Conservation (phyloP, 2,888 invertebrate species). For the Smittia aterrima region DNA sequence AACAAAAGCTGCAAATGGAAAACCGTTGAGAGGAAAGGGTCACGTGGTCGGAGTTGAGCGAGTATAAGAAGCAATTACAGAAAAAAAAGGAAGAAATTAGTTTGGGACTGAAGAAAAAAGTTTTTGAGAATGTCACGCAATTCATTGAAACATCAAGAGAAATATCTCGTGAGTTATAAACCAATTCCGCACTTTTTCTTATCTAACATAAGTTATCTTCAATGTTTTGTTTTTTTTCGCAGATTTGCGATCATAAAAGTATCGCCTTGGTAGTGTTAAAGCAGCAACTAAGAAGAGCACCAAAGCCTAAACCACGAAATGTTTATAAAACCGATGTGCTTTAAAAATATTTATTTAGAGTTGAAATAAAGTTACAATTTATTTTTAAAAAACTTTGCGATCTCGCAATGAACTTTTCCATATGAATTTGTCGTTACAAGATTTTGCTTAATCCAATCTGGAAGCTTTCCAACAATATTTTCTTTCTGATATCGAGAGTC, state of each 20-base stretch:
- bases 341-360: neutral
- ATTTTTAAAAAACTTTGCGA: neutral
- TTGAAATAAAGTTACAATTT: neutral
- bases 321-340: constrained; percentile 48
- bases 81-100: constrained; percentile 86
- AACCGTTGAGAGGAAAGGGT: constrained; percentile 83
- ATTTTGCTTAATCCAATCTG: constrained; percentile 75
- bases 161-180: constrained; percentile 70
- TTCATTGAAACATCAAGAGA: constrained; percentile 98
- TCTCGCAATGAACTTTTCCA: neutral
- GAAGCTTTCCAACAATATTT: constrained; percentile 69
- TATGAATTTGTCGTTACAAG: neutral
- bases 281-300: constrained; percentile 47
- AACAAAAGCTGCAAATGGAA: too few relatives aligned
- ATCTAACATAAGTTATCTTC: too few relatives aligned
- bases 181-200: constrained; percentile 42
- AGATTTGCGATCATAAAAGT: constrained; percentile 97
- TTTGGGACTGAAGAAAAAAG: constrained; percentile 89
- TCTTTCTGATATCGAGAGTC: constrained; percentile 75
- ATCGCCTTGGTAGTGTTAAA: constrained; percentile 64
- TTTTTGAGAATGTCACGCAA: constrained; percentile 96
- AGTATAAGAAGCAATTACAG: constrained; percentile 80
- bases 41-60: constrained; percentile 79
- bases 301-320: constrained; percentile 52
- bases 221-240: constrained; percentile 28